Conservation (phyloP, 1,140 invertebrate genomes). For the Pararge aegeria region DNA sequence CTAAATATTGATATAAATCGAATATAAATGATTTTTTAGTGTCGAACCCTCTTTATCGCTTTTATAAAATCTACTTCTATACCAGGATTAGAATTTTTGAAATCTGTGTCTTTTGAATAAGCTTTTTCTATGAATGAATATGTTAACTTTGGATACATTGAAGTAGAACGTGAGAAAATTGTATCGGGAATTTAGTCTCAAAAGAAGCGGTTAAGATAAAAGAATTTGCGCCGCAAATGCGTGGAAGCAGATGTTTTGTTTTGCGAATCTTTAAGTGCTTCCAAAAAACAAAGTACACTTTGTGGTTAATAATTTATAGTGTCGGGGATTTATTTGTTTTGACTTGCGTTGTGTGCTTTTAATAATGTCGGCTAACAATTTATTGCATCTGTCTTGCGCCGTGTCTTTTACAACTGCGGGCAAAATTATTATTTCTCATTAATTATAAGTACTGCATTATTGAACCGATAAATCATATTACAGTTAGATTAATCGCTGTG, state of each 20-base stretch:
- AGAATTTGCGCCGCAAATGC: constrained; percentile 9
- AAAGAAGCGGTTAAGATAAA: constrained; percentile 12
- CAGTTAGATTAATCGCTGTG: too few species aligned
- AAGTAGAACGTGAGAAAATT: constrained; percentile 12
- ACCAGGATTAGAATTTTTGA: too few species aligned
- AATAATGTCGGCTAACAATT: constrained; percentile 31
- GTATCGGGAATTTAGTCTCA: neutral
- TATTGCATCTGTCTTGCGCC: constrained; percentile 22
- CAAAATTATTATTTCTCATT: constrained; percentile 16
- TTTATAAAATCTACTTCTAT: too few species aligned
- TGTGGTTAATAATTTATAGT: constrained; percentile 39
- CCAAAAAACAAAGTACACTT: constrained; percentile 22
- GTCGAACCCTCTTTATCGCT: too few species aligned
- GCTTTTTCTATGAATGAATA: neutral
- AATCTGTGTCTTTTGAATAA: too few species aligned
- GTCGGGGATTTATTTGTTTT: constrained; percentile 38
- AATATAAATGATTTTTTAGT: too few species aligned
- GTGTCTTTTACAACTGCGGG: constrained; percentile 22
- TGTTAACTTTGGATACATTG: neutral
- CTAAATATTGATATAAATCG: too few species aligned
- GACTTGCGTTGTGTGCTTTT: constrained; percentile 33
- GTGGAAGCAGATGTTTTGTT: constrained; percentile 19
- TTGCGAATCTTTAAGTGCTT: constrained; percentile 21
- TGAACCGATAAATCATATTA: neutral
- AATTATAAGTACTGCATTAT: neutral